These are phyloP conservation scores for Tetropium fuscum DNA, from an alignment of 2,888 invertebrate genomes.

Conservation along the genomic window DNA sequence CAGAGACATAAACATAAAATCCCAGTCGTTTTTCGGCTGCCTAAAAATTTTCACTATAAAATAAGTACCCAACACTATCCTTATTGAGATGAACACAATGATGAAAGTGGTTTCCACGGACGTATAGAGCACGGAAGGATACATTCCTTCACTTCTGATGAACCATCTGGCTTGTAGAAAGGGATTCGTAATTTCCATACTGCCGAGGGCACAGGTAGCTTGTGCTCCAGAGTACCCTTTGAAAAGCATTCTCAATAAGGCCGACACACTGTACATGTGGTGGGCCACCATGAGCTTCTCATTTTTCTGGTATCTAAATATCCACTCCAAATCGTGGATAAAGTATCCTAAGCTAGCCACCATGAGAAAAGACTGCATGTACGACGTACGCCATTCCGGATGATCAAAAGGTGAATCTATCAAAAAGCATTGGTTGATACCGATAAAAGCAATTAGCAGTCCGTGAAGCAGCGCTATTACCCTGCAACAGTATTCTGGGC, in stretches of 20 bases:
- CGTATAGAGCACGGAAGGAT: constrained; percentile 64
- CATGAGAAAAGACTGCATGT: constrained; percentile 64
- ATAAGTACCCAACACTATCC: constrained; percentile 70
- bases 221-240: constrained; percentile 68
- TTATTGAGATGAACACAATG: constrained; percentile 65
- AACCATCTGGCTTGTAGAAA: constrained; percentile 74
- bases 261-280: constrained; percentile 68
- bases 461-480: constrained; percentile 58
- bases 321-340: constrained; percentile 72
- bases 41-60: constrained; percentile 65
- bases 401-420: constrained; percentile 56
- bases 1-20: constrained; percentile 54
- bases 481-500: constrained; percentile 55
- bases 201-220: constrained; percentile 69
- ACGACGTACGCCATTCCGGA: constrained; percentile 54
- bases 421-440: constrained; percentile 59
- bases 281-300: constrained; percentile 69
- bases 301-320: constrained; percentile 37
- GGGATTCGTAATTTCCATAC: constrained; percentile 74
- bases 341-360: constrained; percentile 74
- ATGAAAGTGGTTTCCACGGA: constrained; percentile 69
- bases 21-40: constrained; percentile 65
- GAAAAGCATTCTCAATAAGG: constrained; percentile 68
- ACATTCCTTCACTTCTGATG: constrained; percentile 68
- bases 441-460: constrained; percentile 50